Evolutionary conservation across 2,888 invertebrate genomes (phyloP), one percentile per base, ranked within the genome.

Genomic region (Philopedon plagiatum): DNA sequence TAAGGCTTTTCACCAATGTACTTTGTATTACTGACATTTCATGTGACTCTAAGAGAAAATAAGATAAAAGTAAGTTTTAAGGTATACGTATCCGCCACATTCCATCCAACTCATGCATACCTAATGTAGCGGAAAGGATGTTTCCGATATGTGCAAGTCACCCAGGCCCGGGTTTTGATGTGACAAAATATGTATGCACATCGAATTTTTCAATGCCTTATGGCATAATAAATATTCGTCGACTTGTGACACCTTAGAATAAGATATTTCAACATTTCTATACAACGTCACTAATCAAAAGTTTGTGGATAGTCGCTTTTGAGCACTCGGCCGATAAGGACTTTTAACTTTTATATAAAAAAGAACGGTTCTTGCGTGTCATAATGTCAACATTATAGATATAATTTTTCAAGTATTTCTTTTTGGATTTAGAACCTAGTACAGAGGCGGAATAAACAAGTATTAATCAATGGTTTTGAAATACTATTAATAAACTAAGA

Each of bases 31-130:
- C 56, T 54, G 68, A 62, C 64, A 58, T 62, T 65, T 66, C 72
- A 63, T 60, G 67, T 15, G 15, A 54, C 29, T 29, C 13, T 75
- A 70, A 71, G 76, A 67, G 49, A 70, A 71, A 75, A 69, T 70
- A 73, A 66, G 39, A 23, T 7, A 41, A 61, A 61, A 32, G 13
- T 44, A 61, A 61, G 46, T 46, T 46, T 46, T 23, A 44, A 34
- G 60, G 19, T 23, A 32, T n/a, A 18, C 23, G 58, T 37, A 37
- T 58, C 21, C 49, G 26, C 18, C 41, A 51, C 56, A 56, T 65
- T 51, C 39, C 44, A 44, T 62, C 39, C 58, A 39, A 32, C 64
- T 70, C 70, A 46, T 51, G 70, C 63, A 70, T 70, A 70, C 41
- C n/a, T 70, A 70, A 70, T 70, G 63, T 63, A 46, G 32, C 70